Conservation (phyloP, 1,140 invertebrate species). For the Nixonia krombeini region DNA sequence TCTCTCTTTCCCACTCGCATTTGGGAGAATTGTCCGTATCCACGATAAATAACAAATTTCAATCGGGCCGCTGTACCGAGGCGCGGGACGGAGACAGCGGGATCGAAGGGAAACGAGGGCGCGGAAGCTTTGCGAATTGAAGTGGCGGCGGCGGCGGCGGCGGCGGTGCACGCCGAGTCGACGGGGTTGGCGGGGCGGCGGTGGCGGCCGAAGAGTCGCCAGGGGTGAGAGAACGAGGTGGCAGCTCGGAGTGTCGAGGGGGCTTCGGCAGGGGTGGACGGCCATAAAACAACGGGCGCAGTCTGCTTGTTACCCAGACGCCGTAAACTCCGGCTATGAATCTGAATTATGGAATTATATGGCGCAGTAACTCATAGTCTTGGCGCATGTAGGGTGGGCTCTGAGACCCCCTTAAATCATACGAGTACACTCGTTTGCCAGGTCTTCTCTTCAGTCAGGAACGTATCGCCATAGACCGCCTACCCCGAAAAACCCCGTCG, state of each 20-base stretch:
- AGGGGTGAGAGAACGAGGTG: conserved; percentile 14
- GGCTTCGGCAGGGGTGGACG: conserved; percentile 7
- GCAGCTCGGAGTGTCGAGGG: conserved; percentile 5
- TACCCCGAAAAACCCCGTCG: too few relatives aligned
- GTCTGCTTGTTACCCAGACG: conserved; percentile 63
- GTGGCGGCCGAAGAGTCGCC: conserved; percentile 2
- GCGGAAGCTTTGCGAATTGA: conserved; percentile 25
- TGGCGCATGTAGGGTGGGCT: conserved; percentile 53
- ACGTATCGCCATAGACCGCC: not conserved
- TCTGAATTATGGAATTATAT: conserved; percentile 66
- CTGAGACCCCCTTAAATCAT: conserved; percentile 57
- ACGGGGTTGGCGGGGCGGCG: conserved; percentile 11
- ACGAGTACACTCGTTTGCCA: conserved; percentile 55
- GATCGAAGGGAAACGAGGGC: conserved; percentile 14
- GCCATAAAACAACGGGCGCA: conserved; percentile 61
- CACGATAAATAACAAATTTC: conserved; percentile 10
- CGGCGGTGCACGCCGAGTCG: conserved; percentile 5
- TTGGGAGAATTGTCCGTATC: not conserved
- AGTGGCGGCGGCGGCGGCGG: conserved; percentile 22
- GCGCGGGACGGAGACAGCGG: not conserved
- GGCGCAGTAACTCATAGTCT: conserved; percentile 62
- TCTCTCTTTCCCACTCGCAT: conserved; percentile 3
- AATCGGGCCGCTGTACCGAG: conserved; percentile 1
- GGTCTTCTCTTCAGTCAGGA: conserved; percentile 24
- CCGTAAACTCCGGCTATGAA: conserved; percentile 63